Evolutionary conservation across 2,113 vertebrate species (phyloP), one percentile per base, ranked within the genome.

Genomic region (Nycticryphes semicollaris): DNA sequence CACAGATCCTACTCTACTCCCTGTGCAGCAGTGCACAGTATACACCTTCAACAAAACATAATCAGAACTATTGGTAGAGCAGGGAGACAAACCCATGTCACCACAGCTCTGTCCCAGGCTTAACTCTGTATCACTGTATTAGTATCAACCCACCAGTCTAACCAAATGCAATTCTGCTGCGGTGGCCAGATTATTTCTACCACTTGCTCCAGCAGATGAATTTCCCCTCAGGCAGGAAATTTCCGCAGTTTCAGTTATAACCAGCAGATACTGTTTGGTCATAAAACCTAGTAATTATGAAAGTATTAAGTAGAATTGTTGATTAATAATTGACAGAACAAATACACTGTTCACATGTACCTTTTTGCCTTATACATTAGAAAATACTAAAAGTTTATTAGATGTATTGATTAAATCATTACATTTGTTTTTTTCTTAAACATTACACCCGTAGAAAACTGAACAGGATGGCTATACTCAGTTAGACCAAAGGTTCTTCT

Each of bases 191-290:
- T 96, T 64, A 93, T 60, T 95, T 94, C 88, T 87, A 68, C 30
- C 39, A 78, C 73, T 89, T 84, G 87, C 74, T 94, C 89, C 92
- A 94, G 83, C 43, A 81, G 64, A 73, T 3, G 28, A 84, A 56
- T 53, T 84, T 90, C 76, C 89, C 90, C 83, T 84, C 64, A 66
- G 90, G 94, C 86, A 84, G 73, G 73, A 95, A 94, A 95, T 69
- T 72, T 93, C 77, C 47, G 91, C 74, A 81, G 83, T 96, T 94
- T 96, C 85, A 94, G 39, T 72, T 93, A 75, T 8, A 92, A 96
- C 62, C 68, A 88, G 56, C 79, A 92, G 72, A 93, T 43, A 59
- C 39, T 68, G 90, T 83, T 93, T 45, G 70, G 72, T 88, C 82
- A 95, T 73, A 94, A 84, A 84, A 66, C 28, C 41, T 74, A n/a